A percentile compares a stretch with the other conserved stretches of the same genome.
Evolutionary conservation across 2,888 invertebrate genomes (phyloP).

Genomic region (Punctoribates punctum): DNA sequence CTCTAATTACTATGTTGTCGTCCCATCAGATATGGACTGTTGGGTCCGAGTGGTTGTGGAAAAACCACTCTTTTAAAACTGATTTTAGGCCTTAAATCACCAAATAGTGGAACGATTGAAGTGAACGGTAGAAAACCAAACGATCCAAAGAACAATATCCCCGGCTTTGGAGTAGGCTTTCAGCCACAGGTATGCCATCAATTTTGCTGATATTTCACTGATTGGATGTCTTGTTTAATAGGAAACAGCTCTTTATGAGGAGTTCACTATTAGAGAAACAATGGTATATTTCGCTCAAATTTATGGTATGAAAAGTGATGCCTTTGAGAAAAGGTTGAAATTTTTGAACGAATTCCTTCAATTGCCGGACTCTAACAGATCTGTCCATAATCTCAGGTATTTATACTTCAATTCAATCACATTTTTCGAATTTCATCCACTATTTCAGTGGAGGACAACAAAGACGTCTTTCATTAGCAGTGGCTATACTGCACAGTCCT

Average conservation of each 20-base stretch:
- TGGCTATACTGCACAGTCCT: constrained; percentile 3
- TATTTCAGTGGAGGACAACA: constrained; percentile 1
- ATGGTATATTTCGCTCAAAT: constrained; percentile 54
- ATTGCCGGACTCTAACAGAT: constrained; percentile 52
- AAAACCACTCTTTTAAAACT: constrained; percentile 89
- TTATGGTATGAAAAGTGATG: constrained; percentile 51
- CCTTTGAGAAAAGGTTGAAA: constrained; percentile 47
- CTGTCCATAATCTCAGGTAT: constrained; percentile 52
- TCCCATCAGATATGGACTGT: neutral
- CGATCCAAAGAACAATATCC: constrained; percentile 79
- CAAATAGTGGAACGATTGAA: constrained; percentile 81
- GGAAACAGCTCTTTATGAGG: constrained; percentile 46
- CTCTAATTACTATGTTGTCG: neutral
- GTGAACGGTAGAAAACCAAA: constrained; percentile 87
- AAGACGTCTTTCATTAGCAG: neutral
- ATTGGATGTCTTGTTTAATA: constrained; percentile 51
- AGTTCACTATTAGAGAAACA: constrained; percentile 54
- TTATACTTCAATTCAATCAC: no score
- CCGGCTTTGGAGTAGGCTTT: constrained; percentile 88
- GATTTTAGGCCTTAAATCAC: constrained; percentile 71
- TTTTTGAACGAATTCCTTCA: constrained; percentile 55
- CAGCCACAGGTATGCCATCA: constrained; percentile 72
- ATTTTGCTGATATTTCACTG: neutral
- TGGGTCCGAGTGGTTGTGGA: constrained; percentile 79
- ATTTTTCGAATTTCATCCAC: neutral